Evolutionary conservation across 2,888 invertebrate genomes (phyloP), one percentile per base, ranked within the genome.

Genomic region (Euspilapteryx auroguttella): DNA sequence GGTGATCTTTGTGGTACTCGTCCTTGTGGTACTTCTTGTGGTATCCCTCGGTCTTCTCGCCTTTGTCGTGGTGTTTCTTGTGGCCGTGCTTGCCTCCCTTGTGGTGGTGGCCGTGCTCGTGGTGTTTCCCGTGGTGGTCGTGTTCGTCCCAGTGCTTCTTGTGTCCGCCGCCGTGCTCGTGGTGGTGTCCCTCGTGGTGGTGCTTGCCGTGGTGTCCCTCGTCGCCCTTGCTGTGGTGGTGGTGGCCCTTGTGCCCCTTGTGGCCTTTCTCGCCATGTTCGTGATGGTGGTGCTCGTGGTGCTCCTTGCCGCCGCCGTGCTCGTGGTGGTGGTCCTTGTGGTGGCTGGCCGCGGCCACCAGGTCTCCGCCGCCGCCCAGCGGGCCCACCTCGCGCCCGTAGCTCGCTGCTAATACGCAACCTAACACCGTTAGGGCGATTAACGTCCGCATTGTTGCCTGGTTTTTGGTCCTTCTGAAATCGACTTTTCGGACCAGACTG

Each of bases 21-120:
- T 91, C 90, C 54, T 92, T 91, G 57, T 90, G 87, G 44, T 86
- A 85, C 46, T 90, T 89, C 62, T 90, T 87, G 52, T 91, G 90
- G 56, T 86, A 90, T 7, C 90, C 90, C 37, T 87, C 82, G 26
- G 87, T 86, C 44, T 90, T 87, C 45, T 88, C 87, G 0, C 89
- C 90, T 51, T 90, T 90, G 50, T 89, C 89, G 61, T 89, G 89
- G 22, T 88, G 87, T 47, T 88, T 88, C 54, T 89, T 88, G 47
- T 87, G 86, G 22, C 84, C 84, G 55, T 85, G 86, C 46, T 89
- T 88, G 17, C 84, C 86, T 11, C 83, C 89, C 49, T 89, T 89
- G 52, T 87, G 86, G 35, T 85, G 86, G 39, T 89, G 85, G 4
- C 86, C 88, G 26, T 81, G 81, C 34, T 87, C 87, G 45, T 90